Evolutionary conservation across 2,888 invertebrate species (phyloP).

Genomic region (Melanargia galathea): DNA sequence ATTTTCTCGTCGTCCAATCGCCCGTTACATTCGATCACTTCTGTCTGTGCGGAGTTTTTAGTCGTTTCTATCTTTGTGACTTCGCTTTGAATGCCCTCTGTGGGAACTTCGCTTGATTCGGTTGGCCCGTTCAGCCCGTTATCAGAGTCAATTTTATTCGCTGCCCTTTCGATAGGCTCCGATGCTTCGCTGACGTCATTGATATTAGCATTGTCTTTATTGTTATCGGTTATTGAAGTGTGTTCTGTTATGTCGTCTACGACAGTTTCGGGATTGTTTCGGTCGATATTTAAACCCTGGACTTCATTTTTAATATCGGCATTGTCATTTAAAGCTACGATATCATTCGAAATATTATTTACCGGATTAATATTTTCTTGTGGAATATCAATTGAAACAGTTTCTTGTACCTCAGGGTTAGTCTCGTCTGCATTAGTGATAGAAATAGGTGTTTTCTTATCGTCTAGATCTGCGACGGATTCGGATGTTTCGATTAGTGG

Average conservation of each 20-base stretch:
- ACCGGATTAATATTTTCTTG: constrained; percentile 17
- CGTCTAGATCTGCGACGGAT: constrained; percentile 6
- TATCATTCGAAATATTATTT: constrained; percentile 17
- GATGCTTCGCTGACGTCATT: background rate
- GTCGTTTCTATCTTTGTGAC: constrained; percentile 11
- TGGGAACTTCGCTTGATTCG: background rate
- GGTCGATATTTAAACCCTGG: background rate
- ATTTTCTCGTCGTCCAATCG: constrained; percentile 18
- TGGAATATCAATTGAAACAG: constrained; percentile 14
- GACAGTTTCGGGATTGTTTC: constrained; percentile 21
- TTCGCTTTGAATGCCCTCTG: constrained; percentile 2
- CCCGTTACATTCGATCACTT: constrained; percentile 24
- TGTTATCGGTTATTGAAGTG: background rate
- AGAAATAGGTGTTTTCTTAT: background rate
- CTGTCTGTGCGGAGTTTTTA: constrained; percentile 12
- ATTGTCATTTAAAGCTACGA: constrained; percentile 10
- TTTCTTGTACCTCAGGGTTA: constrained; percentile 7
- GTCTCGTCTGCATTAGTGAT: background rate
- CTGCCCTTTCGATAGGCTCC: constrained; percentile 14
- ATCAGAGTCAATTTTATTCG: constrained; percentile 7
- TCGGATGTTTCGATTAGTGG: constrained; percentile 8
- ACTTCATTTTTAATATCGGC: constrained; percentile 14
- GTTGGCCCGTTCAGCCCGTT: constrained; percentile 9
- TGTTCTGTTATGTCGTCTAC: constrained; percentile 9
- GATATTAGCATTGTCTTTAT: background rate